A percentile compares a stretch with the other conserved stretches of the same genome.
Conservation (phyloP, 2,888 invertebrate species). For the Colletes collaris region DNA sequence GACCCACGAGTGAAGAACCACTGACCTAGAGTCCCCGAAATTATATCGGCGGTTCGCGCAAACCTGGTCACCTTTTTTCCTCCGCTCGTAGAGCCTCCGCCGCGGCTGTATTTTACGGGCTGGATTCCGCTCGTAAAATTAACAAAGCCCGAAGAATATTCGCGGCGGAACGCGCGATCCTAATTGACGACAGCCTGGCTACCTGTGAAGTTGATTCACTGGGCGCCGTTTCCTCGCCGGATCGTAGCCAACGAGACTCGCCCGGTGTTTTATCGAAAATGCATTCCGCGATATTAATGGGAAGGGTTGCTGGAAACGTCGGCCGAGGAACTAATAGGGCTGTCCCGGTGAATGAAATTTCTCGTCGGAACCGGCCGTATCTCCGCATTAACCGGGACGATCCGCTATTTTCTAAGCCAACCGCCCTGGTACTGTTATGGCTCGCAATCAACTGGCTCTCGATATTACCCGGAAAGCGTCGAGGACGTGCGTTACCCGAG, state of each 20-base stretch:
- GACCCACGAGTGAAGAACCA: too few relatives aligned
- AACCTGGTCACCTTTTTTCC: not conserved
- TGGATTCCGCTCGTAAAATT: conserved; percentile 65
- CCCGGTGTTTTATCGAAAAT: conserved; percentile 6
- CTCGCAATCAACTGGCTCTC: conserved; percentile 62
- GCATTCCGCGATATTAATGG: conserved; percentile 8
- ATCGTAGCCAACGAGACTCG: conserved; percentile 8
- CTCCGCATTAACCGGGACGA: conserved; percentile 50
- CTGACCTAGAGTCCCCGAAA: conserved; percentile 21
- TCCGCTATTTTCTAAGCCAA: conserved; percentile 59
- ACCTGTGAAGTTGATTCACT: conserved; percentile 66
- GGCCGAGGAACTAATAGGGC: conserved; percentile 24
- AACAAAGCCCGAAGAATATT: conserved; percentile 63
- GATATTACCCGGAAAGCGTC: conserved; percentile 74
- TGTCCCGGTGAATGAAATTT: conserved; percentile 24
- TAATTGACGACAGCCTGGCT: conserved; percentile 63
- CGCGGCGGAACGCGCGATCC: conserved; percentile 39
- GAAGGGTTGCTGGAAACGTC: not conserved
- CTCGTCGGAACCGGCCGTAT: conserved; percentile 36
- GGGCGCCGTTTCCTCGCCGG: conserved; percentile 16
- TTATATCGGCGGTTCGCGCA: conserved; percentile 47
- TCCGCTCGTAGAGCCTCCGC: not conserved
- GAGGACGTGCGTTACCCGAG: conserved; percentile 60
- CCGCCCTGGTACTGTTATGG: conserved; percentile 51
- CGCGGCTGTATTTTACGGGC: conserved; percentile 57